These are phyloP conservation scores for Oncopeltus fasciatus DNA, from an alignment of 1,140 invertebrate genomes.

Conservation along the genomic window DNA sequence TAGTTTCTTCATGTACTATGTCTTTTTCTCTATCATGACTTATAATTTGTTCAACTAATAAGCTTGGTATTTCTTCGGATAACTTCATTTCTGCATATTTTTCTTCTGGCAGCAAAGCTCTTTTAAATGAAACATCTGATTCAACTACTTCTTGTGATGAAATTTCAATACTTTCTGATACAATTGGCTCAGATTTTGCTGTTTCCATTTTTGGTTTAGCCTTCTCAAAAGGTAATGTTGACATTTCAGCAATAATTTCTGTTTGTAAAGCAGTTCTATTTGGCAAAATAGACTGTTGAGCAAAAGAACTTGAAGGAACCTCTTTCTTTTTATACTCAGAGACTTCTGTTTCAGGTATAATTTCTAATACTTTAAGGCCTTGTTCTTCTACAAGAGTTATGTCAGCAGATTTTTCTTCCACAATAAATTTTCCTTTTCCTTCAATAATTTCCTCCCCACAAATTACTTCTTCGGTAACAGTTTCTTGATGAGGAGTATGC, in stretches of 20 bases:
- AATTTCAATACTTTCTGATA: slow-evolving; percentile 36
- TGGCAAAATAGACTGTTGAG: slow-evolving; percentile 30
- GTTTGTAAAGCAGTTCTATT: slow-evolving; percentile 35
- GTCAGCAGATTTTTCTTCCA: slow-evolving; percentile 32
- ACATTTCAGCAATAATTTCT: slow-evolving; percentile 35
- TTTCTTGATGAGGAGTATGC: slow-evolving; percentile 36
- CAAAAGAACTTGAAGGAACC: slow-evolving; percentile 25
- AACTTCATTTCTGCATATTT: slow-evolving; percentile 37
- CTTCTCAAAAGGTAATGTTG: slow-evolving; percentile 32
- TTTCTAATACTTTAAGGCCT: slow-evolving; percentile 37
- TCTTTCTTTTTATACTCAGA: slow-evolving; percentile 30
- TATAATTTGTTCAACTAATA: slow-evolving; percentile 36
- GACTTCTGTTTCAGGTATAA: slow-evolving; percentile 26
- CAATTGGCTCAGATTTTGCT: slow-evolving; percentile 34
- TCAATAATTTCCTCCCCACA: slow-evolving; percentile 32
- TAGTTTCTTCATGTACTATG: slow-evolving; percentile 29
- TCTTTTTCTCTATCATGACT: slow-evolving; percentile 38
- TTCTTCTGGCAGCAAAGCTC: slow-evolving; percentile 31
- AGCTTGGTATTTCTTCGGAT: slow-evolving; percentile 32
- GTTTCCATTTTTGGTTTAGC: slow-evolving; percentile 28
- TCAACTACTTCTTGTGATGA: slow-evolving; percentile 36
- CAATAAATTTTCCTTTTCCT: slow-evolving; percentile 28
- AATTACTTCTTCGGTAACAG: slow-evolving; percentile 36
- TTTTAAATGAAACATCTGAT: slow-evolving; percentile 37
- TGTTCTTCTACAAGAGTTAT: slow-evolving; percentile 35